Percentiles rank a stretch among this genome's conserved stretches.
These are phyloP conservation scores for Agrotis ipsilon DNA, from an alignment of 2,888 invertebrate genomes.

Conservation along the genomic window DNA sequence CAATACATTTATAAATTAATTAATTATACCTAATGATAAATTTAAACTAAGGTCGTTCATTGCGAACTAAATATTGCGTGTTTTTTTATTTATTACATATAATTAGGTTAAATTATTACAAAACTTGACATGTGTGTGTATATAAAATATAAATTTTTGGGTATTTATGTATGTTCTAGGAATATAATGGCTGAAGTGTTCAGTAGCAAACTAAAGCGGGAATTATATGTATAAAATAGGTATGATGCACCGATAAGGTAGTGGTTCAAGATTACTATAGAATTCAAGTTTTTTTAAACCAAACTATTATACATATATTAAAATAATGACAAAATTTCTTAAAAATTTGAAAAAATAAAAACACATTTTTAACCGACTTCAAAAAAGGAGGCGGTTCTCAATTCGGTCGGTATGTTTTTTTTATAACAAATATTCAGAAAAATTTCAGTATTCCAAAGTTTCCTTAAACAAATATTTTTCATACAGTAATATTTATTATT, in stretches of 20 bases:
- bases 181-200: too few relatives aligned
- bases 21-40: slow-evolving; percentile 55
- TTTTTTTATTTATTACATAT: slow-evolving; percentile 23
- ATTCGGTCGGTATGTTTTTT: too few relatives aligned
- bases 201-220: too few relatives aligned
- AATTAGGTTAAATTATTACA: slow-evolving; percentile 36
- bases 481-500: slow-evolving; percentile 31
- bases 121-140: slow-evolving; percentile 38
- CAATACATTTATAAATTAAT: slow-evolving; percentile 42
- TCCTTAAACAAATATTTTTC: slow-evolving; percentile 9
- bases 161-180: neutral
- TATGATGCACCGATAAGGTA: too few relatives aligned
- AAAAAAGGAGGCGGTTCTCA: too few relatives aligned
- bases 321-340: slow-evolving; percentile 1
- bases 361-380: too few relatives aligned
- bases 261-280: too few relatives aligned
- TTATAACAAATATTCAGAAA: slow-evolving; percentile 2
- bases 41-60: slow-evolving; percentile 59
- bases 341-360: slow-evolving; percentile 14
- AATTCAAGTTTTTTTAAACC: too few relatives aligned
- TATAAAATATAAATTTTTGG: slow-evolving; percentile 38
- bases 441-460: slow-evolving; percentile 7
- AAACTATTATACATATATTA: neutral
- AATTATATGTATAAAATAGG: too few relatives aligned
- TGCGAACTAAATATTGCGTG: slow-evolving; percentile 61